Evolutionary conservation across 2,113 vertebrate species (phyloP).

Genomic region (Oncorhynchus gorbuscha): DNA sequence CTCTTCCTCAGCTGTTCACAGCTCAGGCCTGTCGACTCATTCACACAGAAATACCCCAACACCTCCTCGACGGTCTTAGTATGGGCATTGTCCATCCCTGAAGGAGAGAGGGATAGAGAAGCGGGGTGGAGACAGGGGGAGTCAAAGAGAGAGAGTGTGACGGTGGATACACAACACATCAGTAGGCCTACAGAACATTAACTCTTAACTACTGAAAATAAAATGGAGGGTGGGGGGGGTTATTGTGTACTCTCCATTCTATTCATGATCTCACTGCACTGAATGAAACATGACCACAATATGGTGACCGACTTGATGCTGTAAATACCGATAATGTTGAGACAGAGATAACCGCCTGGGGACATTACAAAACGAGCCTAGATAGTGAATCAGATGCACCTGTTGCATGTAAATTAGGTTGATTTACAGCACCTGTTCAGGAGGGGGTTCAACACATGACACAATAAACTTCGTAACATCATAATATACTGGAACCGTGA

Average conservation of each 20-base stretch:
- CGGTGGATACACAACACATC: too few species aligned
- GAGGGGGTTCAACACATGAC: too few species aligned
- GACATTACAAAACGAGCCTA: background rate
- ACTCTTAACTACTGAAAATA: background rate
- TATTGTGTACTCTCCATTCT: too few species aligned
- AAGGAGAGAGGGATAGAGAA: background rate
- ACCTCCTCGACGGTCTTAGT: conserved; percentile 81
- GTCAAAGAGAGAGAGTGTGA: background rate
- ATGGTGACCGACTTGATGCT: too few species aligned
- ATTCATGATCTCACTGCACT: too few species aligned
- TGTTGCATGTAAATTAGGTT: conserved; percentile 8
- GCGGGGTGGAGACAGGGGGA: background rate
- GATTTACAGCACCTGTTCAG: conserved; percentile 9
- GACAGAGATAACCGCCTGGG: too few species aligned
- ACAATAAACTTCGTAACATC: background rate
- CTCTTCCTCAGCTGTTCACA: conserved; percentile 78
- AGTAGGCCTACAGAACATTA: too few species aligned
- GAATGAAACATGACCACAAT: too few species aligned
- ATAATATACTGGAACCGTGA: too few species aligned
- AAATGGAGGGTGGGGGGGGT: too few species aligned
- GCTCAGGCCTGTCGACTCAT: conserved; percentile 78
- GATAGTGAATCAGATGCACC: background rate
- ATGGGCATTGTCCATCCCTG: conserved; percentile 80
- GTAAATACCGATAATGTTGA: too few species aligned
- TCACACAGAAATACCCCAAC: conserved; percentile 71